Evolutionary conservation across 2,113 vertebrate genomes (phyloP), one percentile per base, ranked within the genome.

Genomic region (Callospermophilus lateralis): DNA sequence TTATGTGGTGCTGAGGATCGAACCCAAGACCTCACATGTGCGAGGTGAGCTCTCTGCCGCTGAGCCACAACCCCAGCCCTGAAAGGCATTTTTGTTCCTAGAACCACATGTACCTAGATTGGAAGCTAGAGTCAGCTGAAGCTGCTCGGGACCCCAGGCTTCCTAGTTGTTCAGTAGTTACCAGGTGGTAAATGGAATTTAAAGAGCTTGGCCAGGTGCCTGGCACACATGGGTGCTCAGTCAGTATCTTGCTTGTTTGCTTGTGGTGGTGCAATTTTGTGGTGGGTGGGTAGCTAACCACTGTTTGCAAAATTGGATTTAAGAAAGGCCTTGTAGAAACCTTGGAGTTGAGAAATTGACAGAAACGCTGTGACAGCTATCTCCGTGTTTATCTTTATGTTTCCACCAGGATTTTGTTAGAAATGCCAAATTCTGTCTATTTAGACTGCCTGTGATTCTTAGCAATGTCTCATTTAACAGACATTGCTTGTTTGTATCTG

Each of bases 331-430:
- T 84, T 93, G 55, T 72, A 51, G 81, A 95, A 93, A 58, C 51
- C 7, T n/a, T 89, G 39, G 79, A 53, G 34, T 95, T 92, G 45
- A 96, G 94, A 86, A 95, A 78, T 45, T 42, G 86, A 76, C n/a
- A 78, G 55, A 95, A 95, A 58, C 72, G 15, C 34, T 61, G 34
- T 63, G 80, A 77, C 67, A 78, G n/a, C 65, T 70, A 16, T 79
- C 65, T 88, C 80, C 73, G 16, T 94, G 48, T 28, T 86, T 83
- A 73, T 84, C 42, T 10, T 89, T 78, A 70, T 63, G 48, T 70
- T 94, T 80, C 45, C 55, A 83, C 32, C 0, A 83, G n/a, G 39
- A 63, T 78, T 93, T 95, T 89, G 42, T 76, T 93, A 84, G 68
- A 89, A 93, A 76, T 77, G 28, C 22, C 51, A 76, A 28, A 51